These are phyloP conservation scores for Eurystomus glaucurus DNA, from an alignment of 2,797 vertebrate species.

Conservation along the genomic window DNA sequence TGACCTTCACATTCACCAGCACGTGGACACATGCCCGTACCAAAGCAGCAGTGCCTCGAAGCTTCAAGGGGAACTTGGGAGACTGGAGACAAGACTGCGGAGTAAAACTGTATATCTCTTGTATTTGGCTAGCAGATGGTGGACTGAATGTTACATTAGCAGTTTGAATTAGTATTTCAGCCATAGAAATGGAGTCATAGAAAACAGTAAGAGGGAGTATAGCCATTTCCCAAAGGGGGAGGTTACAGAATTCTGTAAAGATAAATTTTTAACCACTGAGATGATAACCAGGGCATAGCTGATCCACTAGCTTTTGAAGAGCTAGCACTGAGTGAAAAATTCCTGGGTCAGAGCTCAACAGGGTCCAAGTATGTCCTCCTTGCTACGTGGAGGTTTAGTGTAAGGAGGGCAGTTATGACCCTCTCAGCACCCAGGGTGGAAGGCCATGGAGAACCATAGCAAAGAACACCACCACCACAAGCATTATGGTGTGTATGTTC, in stretches of 20 bases:
- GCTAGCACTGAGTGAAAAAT: not conserved
- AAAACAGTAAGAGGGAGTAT: not conserved
- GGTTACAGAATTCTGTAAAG: not conserved
- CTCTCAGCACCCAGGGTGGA: not conserved
- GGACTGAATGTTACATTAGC: not conserved
- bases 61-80: not conserved
- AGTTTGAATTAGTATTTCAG: constrained; percentile 21
- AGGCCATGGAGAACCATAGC: not conserved
- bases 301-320: not conserved
- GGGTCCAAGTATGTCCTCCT: not conserved
- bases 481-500: not conserved
- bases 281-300: not conserved
- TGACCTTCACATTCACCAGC: not conserved
- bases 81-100: not conserved
- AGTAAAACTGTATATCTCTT: not conserved
- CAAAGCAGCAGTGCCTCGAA: not conserved
- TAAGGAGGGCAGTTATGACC: not conserved
- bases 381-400: not conserved
- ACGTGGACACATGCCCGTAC: not conserved
- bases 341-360: not conserved
- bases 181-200: not conserved
- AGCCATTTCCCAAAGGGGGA: not conserved
- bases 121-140: not conserved
- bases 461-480: not conserved
- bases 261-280: constrained; percentile 8